A percentile compares a stretch with the other conserved stretches of the same genome.
Conservation (phyloP, 2,113 vertebrate species). For the Periophthalmus modestus region DNA sequence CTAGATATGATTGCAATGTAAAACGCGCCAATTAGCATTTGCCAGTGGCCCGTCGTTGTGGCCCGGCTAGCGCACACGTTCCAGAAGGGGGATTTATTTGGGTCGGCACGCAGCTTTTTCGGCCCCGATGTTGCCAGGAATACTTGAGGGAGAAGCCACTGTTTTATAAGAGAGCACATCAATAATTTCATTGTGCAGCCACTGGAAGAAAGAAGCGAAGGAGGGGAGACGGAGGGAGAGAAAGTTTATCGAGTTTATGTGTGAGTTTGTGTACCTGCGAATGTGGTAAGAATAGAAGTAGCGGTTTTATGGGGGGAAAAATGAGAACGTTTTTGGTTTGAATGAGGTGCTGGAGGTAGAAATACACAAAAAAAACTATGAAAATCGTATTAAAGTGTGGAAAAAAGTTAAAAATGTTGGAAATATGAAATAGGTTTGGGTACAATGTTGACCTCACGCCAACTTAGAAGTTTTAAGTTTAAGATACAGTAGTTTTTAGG, state of each 20-base stretch:
- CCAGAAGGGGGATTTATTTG: conserved; percentile 76
- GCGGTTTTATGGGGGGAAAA: conserved; percentile 31
- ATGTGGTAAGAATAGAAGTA: conserved; percentile 5
- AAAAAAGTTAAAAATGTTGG: not conserved
- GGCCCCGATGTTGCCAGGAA: conserved; percentile 77
- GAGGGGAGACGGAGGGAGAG: conserved; percentile 22
- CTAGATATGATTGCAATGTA: conserved; percentile 72
- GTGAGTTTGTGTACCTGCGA: conserved; percentile 34
- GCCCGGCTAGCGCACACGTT: conserved; percentile 61
- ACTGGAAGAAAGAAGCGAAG: conserved; percentile 12
- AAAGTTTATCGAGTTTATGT: conserved; percentile 61
- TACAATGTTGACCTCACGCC: too few relatives aligned
- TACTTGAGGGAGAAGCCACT: conserved; percentile 75
- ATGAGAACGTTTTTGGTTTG: not conserved
- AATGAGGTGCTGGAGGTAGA: not conserved
- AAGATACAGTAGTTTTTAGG: too few relatives aligned
- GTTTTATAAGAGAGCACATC: conserved; percentile 79
- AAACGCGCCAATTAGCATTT: conserved; percentile 72
- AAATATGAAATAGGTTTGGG: too few relatives aligned
- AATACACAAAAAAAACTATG: too few relatives aligned
- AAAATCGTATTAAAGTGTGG: not conserved
- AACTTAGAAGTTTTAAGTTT: too few relatives aligned
- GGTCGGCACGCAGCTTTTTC: conserved; percentile 76
- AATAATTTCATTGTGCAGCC: conserved; percentile 71
- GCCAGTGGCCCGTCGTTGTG: conserved; percentile 67